Base-by-base conservation (phyloP, 2,797 vertebrate genomes). In the Clarias laeviceps region DNA sequence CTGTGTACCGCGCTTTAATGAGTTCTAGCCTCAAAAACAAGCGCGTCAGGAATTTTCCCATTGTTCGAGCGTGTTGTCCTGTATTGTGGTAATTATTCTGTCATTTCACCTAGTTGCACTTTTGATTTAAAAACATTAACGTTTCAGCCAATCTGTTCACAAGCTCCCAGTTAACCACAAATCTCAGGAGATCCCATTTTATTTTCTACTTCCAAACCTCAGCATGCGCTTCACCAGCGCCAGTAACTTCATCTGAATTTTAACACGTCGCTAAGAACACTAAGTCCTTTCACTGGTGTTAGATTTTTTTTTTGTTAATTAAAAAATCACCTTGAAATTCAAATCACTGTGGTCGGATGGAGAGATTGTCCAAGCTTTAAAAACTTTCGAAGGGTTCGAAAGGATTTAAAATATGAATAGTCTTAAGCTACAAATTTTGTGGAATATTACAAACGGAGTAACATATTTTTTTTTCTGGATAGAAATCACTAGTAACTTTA, bases 91-190 rank as follows among this genome's bases (percentile, higher is more conserved):
- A 62, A 40, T 79, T 40, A 79, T 79, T 62, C 29, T 40, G 34
- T 62, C 59, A 64, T 40, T 79, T 24, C 77, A 64, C 24, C 77
- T 62, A 40, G 77, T 64, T 79, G 77, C 20, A 17, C n/a, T 62
- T 79, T 62, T 40, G 83, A 84, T 78, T 79, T 79, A 79, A 24
- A 29, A 11, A 78, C 14, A 32, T 15, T 68, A 77, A 68, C 57
- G 15, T 2, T 37, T 77, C 72, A 76, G 62, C 82, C 50, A 34
- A 20, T 24, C 29, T 56, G 37, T 77, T 65, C 29, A 54, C 29
- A 24, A 74, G 82, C 57, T 18, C 15, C 14, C 27, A 77, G 61
- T 45, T 83, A 18, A 66, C 73, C 73, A 56, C 62, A 68, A 84
- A 68, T 76, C 74, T 59, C 72, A 27, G 29, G 37, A 56, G 11